Evolutionary conservation across 2,113 vertebrate species (phyloP).

Genomic region (Malurus alboscapulatus): DNA sequence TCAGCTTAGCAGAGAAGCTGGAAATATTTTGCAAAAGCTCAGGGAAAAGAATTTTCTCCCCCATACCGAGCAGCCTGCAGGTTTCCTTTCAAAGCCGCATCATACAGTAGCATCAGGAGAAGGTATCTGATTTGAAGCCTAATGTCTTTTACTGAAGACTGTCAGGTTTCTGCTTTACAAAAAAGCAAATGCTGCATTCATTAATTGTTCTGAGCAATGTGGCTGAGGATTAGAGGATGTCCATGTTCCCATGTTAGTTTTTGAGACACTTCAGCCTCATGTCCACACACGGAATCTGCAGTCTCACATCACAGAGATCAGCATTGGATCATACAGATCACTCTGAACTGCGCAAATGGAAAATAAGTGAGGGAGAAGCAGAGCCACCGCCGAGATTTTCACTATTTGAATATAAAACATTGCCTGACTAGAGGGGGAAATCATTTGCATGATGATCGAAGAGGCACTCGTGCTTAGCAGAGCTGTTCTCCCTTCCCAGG

Average conservation of each 20-base stretch:
- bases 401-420: neutral
- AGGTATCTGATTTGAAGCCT: neutral
- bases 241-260: neutral
- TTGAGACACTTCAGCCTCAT: neutral
- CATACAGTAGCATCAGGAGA: neutral
- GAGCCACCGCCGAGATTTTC: neutral
- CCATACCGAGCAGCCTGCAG: neutral
- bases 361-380: neutral
- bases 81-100: constrained; percentile 22
- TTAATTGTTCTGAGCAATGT: neutral
- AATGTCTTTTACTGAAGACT: neutral
- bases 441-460: neutral
- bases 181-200: neutral
- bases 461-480: neutral
- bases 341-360: neutral
- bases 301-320: neutral
- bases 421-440: neutral
- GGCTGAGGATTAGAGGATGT: neutral
- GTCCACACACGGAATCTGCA: neutral
- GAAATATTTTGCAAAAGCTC: neutral
- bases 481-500: neutral
- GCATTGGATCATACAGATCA: neutral
- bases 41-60: neutral
- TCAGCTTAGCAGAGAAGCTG: constrained; percentile 2
- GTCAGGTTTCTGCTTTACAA: neutral